These are phyloP conservation scores for Ploceus nigricollis DNA, from an alignment of 2,113 vertebrate species.

Conservation along the genomic window DNA sequence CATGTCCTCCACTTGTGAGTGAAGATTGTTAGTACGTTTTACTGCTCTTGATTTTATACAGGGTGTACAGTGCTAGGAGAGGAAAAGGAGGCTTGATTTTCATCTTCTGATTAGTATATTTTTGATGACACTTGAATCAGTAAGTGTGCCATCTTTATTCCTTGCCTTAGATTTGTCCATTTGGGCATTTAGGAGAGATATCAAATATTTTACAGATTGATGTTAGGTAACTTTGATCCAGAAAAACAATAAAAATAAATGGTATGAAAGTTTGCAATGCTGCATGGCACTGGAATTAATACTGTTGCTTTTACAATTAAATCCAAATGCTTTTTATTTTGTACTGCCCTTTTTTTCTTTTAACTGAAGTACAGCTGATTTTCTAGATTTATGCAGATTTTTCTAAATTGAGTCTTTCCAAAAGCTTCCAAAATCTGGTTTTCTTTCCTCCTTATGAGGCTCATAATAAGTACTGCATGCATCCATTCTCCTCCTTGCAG, in stretches of 20 bases:
- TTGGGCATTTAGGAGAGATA: neutral
- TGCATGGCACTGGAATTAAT: neutral
- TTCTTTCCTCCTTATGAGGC: neutral
- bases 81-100: neutral
- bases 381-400: neutral
- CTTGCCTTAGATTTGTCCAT: neutral
- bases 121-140: neutral
- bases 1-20: neutral
- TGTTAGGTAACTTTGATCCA: neutral
- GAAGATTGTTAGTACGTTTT: neutral
- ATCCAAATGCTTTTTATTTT: neutral
- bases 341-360: neutral
- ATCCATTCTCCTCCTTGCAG: neutral
- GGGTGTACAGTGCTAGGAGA: neutral
- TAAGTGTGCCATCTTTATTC: neutral
- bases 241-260: neutral
- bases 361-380: neutral
- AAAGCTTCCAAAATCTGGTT: neutral
- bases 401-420: neutral
- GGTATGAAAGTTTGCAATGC: neutral
- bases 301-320: neutral
- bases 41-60: neutral
- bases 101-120: neutral
- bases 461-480: neutral
- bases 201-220: neutral